Conservation (phyloP, 37 sponge, comb jelly and placozoan genomes). For the Chondrilla cf. caribensis region DNA sequence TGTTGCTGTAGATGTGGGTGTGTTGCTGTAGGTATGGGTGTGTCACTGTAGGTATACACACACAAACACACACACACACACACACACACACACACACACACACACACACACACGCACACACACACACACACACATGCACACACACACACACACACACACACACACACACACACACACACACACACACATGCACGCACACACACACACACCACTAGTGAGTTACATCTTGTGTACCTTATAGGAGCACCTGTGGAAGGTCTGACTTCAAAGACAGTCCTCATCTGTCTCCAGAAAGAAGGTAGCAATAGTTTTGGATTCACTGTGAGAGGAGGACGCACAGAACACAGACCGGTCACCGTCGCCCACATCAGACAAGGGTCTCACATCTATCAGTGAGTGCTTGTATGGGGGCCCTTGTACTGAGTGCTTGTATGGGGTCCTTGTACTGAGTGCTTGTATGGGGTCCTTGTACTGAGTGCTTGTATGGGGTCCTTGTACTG, state of each 20-base stretch:
- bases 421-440: too few relatives aligned
- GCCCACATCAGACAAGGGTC: slow-evolving; percentile 67
- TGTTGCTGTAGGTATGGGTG: too few relatives aligned
- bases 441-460: too few relatives aligned
- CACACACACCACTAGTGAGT: not conserved
- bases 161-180: slow-evolving; percentile 20
- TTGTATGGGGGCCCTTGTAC: too few relatives aligned
- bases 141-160: slow-evolving; percentile 7
- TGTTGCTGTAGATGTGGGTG: too few relatives aligned
- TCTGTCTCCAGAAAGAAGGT: slow-evolving; percentile 50
- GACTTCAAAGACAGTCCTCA: slow-evolving; percentile 53
- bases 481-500: too few relatives aligned
- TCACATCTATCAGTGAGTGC: slow-evolving; percentile 56
- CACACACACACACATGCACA: not conserved
- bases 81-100: too few relatives aligned
- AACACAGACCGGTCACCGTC: slow-evolving; percentile 75
- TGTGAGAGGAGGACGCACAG: slow-evolving; percentile 63
- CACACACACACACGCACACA: too few relatives aligned
- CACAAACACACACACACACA: too few relatives aligned
- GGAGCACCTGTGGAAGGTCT: slow-evolving; percentile 28
- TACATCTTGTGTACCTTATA: not conserved
- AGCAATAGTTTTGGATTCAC: slow-evolving; percentile 73
- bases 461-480: too few relatives aligned
- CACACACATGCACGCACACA: not conserved
- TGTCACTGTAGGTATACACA: too few relatives aligned